phyloP scores from a whole-genome alignment of 2,113 vertebrate species.

The Cyprinus carpio region DNA sequence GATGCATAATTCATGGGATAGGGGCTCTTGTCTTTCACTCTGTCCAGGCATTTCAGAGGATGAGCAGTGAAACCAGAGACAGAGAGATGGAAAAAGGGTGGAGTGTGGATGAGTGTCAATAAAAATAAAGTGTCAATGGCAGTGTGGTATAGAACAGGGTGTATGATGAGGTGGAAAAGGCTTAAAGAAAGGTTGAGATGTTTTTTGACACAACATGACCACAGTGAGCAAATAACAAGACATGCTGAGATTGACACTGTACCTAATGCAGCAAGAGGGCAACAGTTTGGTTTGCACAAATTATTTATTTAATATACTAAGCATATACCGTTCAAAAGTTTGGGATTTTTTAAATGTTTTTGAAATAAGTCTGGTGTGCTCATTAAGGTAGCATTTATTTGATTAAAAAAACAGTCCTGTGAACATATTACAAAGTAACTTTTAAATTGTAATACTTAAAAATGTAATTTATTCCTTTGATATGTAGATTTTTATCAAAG shows the following conservation, averaged over 20 bases:
- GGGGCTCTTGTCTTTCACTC: slow-evolving; percentile 26
- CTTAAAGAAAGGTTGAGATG: background rate
- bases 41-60: background rate
- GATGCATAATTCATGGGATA: slow-evolving; percentile 35
- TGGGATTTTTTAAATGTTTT: background rate
- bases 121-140: slow-evolving; percentile 5
- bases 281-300: slow-evolving; percentile 2
- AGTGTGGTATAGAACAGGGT: background rate
- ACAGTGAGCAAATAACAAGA: background rate
- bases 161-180: background rate
- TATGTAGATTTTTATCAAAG: background rate
- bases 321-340: background rate
- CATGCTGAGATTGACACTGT: background rate
- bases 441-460: background rate
- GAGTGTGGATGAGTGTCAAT: background rate
- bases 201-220: slow-evolving; percentile 22
- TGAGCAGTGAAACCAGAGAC: slow-evolving; percentile 2
- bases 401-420: background rate
- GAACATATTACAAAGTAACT: background rate
- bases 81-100: background rate
- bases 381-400: background rate
- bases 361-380: background rate
- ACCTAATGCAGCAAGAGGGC: background rate
- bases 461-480: background rate
- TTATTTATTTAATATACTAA: background rate